Evolutionary conservation across 2,113 vertebrate genomes (phyloP).

Genomic region (Hemiprocne comata): DNA sequence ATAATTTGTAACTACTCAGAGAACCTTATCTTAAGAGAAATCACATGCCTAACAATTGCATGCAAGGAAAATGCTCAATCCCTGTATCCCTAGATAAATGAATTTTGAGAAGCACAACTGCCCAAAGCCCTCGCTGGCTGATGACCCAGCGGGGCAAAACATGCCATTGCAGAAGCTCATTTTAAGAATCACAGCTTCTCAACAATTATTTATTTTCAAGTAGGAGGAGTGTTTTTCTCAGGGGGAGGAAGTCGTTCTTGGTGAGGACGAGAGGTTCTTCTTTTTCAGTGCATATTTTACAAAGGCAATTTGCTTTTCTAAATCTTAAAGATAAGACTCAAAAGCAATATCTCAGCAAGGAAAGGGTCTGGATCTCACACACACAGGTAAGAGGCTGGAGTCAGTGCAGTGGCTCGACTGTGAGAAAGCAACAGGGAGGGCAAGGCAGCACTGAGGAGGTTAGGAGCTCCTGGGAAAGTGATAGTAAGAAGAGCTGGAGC

Average conservation of each 20-base stretch:
- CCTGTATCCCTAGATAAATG: background rate
- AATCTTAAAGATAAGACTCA: background rate
- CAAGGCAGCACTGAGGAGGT: background rate
- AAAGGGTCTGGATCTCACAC: fast-evolving
- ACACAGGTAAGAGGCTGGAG: background rate
- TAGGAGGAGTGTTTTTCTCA: background rate
- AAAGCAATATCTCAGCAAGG: background rate
- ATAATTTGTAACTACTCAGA: background rate
- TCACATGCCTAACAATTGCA: background rate
- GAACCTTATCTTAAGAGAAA: background rate
- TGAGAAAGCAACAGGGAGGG: background rate
- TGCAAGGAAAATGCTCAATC: background rate
- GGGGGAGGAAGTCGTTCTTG: background rate
- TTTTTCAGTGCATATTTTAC: background rate
- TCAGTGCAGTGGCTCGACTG: background rate
- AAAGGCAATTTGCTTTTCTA: background rate
- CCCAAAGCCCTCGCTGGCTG: background rate
- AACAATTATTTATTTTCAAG: background rate
- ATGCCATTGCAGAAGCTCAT: fast-evolving
- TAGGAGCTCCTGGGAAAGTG: background rate
- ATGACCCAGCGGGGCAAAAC: background rate
- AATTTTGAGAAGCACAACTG: background rate
- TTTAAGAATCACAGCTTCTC: background rate
- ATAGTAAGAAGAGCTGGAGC: background rate
- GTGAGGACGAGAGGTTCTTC: fast-evolving